phyloP scores from a whole-genome alignment of 30 jellyfish, hydroid and myxozoan genomes.

The Nemopilema nomurai region DNA sequence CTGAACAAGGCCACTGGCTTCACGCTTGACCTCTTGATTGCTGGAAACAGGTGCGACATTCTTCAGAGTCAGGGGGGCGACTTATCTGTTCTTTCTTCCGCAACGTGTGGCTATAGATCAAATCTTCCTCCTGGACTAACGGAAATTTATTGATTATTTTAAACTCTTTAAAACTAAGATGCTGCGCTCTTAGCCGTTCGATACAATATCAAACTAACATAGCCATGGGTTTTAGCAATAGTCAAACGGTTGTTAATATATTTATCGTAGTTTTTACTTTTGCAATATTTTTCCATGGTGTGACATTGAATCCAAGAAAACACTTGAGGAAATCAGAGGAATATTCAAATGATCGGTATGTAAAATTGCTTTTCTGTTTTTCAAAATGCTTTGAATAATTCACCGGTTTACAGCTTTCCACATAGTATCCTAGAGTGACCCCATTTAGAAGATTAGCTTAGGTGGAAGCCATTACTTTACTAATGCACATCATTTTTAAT shows the following conservation, averaged over 20 bases:
- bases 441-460: too few species aligned
- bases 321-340: constrained; percentile 31
- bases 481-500: too few species aligned
- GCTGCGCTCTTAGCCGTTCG: neutral
- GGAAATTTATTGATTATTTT: neutral
- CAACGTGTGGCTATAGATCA: constrained; percentile 16
- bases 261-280: constrained; percentile 7
- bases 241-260: neutral
- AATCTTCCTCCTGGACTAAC: neutral
- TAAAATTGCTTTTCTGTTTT: neutral
- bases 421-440: too few species aligned
- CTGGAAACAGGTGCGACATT: constrained; percentile 49
- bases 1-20: constrained; percentile 8
- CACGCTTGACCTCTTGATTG: constrained; percentile 58
- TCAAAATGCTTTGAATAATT: neutral
- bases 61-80: constrained; percentile 49
- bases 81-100: neutral
- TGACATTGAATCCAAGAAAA: constrained; percentile 30
- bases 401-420: too few species aligned
- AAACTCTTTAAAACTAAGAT: neutral
- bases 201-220: too few species aligned
- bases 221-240: neutral
- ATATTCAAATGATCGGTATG: constrained; percentile 17
- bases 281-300: constrained; percentile 26
- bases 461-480: too few species aligned